These are phyloP conservation scores for Leptinotarsa tumamoca DNA, from an alignment of 2,888 invertebrate genomes.

Conservation along the genomic window DNA sequence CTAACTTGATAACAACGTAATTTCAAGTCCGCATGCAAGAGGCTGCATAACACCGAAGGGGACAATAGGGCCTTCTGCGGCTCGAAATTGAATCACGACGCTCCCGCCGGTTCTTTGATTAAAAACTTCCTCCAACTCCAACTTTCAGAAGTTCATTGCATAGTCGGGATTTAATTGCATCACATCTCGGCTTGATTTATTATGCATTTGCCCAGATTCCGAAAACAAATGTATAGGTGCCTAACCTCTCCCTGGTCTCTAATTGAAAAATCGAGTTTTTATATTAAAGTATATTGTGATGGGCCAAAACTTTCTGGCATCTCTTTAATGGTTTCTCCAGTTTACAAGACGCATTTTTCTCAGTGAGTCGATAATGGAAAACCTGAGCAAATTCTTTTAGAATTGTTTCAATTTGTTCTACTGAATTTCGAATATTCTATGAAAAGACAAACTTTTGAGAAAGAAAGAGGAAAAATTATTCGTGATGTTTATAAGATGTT, in stretches of 20 bases:
- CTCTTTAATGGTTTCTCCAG: neutral
- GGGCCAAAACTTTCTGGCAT: neutral
- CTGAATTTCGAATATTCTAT: neutral
- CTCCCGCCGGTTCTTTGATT: slow-evolving; percentile 60
- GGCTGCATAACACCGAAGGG: slow-evolving; percentile 57
- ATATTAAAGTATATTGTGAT: slow-evolving; percentile 8
- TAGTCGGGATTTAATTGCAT: slow-evolving; percentile 61
- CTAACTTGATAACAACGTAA: slow-evolving; percentile 63
- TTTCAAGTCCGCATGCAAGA: slow-evolving; percentile 60
- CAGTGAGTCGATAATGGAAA: neutral
- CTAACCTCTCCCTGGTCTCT: neutral
- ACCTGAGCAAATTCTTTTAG: neutral
- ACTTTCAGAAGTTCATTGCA: slow-evolving; percentile 61
- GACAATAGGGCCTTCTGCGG: slow-evolving; percentile 61
- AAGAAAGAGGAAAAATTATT: no score
- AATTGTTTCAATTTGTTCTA: neutral
- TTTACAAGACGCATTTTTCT: neutral
- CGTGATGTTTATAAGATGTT: no score
- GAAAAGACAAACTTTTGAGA: no score
- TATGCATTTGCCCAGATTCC: slow-evolving; percentile 57
- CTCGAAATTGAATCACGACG: slow-evolving; percentile 60
- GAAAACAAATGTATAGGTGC: slow-evolving; percentile 39
- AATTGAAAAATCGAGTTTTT: slow-evolving; percentile 29
- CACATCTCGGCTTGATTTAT: slow-evolving; percentile 60
- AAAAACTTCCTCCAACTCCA: slow-evolving; percentile 58